Conservation (phyloP, 92 coral and sea anemone species). For the Heteractis magnifica region DNA sequence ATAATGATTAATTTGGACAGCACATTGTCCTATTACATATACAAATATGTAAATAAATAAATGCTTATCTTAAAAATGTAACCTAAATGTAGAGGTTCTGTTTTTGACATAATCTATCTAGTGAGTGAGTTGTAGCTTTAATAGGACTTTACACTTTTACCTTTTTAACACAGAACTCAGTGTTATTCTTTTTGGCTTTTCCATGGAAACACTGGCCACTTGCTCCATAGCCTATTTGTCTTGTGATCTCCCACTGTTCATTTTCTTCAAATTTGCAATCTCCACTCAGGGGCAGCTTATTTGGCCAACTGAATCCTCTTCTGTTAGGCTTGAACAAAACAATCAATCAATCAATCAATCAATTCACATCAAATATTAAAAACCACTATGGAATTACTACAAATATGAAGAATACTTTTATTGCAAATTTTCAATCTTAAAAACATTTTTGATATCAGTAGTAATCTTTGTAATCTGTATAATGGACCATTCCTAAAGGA, state of each 20-base stretch:
- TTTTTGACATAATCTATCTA: too few relatives aligned
- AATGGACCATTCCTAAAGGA: too few relatives aligned
- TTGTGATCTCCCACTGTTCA: background rate
- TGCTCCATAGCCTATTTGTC: slow-evolving; percentile 31
- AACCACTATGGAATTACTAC: background rate
- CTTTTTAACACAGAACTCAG: slow-evolving; percentile 33
- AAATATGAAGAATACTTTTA: too few relatives aligned
- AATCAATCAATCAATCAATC: background rate
- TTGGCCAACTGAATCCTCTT: slow-evolving; percentile 23
- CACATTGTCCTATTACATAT: too few relatives aligned
- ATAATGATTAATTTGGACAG: too few relatives aligned
- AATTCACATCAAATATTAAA: background rate
- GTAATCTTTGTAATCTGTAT: too few relatives aligned
- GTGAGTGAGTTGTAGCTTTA: too few relatives aligned
- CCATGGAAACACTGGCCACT: slow-evolving; percentile 40
- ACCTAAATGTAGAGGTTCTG: too few relatives aligned
- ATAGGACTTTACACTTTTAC: background rate
- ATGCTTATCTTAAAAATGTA: too few relatives aligned
- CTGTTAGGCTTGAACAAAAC: background rate
- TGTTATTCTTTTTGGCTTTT: background rate
- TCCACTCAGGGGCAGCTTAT: slow-evolving; percentile 25
- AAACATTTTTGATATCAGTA: too few relatives aligned
- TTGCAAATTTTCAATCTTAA: too few relatives aligned
- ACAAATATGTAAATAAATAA: too few relatives aligned
- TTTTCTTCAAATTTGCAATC: slow-evolving; percentile 25